Percentiles rank a stretch among this genome's conserved stretches.
Evolutionary conservation across 2,888 invertebrate species (phyloP).

Genomic region (Agonopterix alstromeriana): DNA sequence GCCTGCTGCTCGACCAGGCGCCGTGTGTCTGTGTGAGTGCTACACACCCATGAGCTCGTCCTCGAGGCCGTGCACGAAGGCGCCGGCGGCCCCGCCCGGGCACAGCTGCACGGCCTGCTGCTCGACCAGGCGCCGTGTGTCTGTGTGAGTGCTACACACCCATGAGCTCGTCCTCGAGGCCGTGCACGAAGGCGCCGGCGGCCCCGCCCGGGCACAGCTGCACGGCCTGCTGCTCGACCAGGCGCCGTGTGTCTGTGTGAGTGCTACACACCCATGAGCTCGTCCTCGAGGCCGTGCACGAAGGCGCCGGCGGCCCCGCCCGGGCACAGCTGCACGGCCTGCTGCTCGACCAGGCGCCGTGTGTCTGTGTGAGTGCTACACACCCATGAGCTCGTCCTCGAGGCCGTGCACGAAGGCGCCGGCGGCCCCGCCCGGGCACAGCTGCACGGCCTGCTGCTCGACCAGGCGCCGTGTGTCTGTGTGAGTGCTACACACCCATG

Average conservation of each 20-base stretch:
- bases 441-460: constrained; percentile 82
- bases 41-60: constrained; percentile 91
- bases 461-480: constrained; percentile 88
- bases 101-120: too few species aligned
- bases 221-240: constrained; percentile 84
- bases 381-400: constrained; percentile 96
- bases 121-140: constrained; percentile 91
- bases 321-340: constrained; percentile 85
- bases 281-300: constrained; percentile 98
- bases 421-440: constrained; percentile 96
- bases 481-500: constrained; percentile 70
- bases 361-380: constrained; percentile 50
- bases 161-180: constrained; percentile 97
- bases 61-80: constrained; percentile 98
- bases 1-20: too few species aligned
- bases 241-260: constrained; percentile 83
- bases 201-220: constrained; percentile 94
- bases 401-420: constrained; percentile 98
- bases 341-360: constrained; percentile 91
- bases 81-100: constrained; percentile 98
- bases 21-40: constrained; percentile 77
- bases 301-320: constrained; percentile 98
- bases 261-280: constrained; percentile 83
- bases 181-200: constrained; percentile 98
- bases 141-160: constrained; percentile 43